Conservation (phyloP, 2,797 vertebrate genomes). For the Smutsia gigantea region DNA sequence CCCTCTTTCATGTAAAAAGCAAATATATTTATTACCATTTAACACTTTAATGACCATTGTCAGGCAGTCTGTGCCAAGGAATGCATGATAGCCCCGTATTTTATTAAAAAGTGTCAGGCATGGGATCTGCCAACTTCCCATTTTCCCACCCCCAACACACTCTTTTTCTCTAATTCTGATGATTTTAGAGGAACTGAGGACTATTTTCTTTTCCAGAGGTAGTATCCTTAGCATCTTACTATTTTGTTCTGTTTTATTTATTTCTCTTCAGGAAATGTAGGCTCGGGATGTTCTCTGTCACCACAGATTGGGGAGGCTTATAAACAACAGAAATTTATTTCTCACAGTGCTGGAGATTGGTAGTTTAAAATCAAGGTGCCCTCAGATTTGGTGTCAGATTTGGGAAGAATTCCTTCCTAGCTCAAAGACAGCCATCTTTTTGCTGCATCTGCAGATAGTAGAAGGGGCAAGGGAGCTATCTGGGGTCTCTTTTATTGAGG, state of each 20-base stretch:
- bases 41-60: background rate
- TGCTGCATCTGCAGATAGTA: background rate
- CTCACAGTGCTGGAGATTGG: background rate
- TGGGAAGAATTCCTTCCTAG: background rate
- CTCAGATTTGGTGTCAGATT: background rate
- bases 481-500: background rate
- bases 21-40: background rate
- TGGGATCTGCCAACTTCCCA: background rate
- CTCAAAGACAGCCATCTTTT: background rate
- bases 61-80: background rate
- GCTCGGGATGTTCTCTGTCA: background rate
- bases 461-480: background rate
- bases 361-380: background rate
- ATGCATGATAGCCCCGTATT: background rate
- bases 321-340: background rate
- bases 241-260: background rate
- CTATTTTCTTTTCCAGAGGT: background rate
- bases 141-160: background rate
- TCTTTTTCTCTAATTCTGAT: background rate
- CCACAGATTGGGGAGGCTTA: background rate
- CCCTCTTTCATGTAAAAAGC: background rate
- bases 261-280: background rate
- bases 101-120: background rate
- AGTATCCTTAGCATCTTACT: background rate
- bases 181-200: background rate